Conservation (phyloP, 1,140 invertebrate genomes). For the Sinella curviseta region DNA sequence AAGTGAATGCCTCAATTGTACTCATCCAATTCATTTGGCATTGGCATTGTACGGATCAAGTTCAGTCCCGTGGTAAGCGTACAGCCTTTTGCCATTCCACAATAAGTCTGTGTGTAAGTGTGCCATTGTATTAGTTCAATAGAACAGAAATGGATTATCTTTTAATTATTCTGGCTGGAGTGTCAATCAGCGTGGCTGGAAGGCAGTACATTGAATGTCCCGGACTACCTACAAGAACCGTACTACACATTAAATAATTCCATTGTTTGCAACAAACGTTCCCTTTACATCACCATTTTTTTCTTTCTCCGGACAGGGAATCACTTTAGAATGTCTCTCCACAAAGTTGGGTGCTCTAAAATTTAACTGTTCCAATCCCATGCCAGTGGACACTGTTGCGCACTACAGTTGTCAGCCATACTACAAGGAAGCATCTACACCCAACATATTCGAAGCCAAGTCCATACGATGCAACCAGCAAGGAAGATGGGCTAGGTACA, state of each 20-base stretch:
- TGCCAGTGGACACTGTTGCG: neutral
- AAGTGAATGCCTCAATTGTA: too few species aligned
- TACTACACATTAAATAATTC: neutral
- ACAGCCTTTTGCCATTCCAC: too few species aligned
- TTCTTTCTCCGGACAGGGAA: too few species aligned
- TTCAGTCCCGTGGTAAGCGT: too few species aligned
- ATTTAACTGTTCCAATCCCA: slow-evolving; percentile 15
- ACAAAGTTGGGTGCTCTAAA: neutral
- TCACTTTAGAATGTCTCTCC: neutral
- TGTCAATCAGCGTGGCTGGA: neutral
- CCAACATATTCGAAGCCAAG: neutral
- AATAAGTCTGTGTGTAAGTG: too few species aligned
- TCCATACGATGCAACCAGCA: neutral
- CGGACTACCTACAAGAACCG: neutral
- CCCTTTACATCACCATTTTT: too few species aligned
- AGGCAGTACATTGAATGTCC: neutral
- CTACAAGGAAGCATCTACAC: neutral
- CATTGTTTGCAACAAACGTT: too few species aligned
- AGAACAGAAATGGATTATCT: too few species aligned
- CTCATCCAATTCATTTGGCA: too few species aligned
- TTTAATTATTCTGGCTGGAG: neutral
- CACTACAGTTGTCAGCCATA: slow-evolving; percentile 2
- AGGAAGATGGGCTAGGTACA: slow-evolving; percentile 8
- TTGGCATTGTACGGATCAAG: too few species aligned
- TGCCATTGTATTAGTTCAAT: too few species aligned